A percentile compares a stretch with the other conserved stretches of the same genome.
Conservation (phyloP, 2,888 invertebrate genomes). For the Eupithecia centaureata region DNA sequence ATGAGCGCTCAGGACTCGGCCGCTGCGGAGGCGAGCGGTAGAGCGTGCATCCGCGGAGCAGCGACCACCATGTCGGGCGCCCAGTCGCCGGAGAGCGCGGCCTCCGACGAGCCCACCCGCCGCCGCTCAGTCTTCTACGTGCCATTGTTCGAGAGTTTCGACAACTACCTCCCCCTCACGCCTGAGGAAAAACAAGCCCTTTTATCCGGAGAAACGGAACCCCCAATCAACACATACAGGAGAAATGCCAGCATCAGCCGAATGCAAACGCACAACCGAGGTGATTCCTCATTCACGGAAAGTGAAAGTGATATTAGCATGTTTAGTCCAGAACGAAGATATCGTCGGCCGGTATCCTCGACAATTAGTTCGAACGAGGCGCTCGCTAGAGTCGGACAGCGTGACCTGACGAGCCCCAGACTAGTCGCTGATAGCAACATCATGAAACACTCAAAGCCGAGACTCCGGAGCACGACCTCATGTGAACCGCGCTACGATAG, state of each 20-base stretch:
- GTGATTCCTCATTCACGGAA: conserved; percentile 75
- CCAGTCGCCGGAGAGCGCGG: conserved; percentile 64
- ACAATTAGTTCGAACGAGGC: conserved; percentile 77
- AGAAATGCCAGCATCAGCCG: conserved; percentile 63
- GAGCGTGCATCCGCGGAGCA: conserved; percentile 69
- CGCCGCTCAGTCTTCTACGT: conserved; percentile 91
- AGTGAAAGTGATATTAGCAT: conserved; percentile 77
- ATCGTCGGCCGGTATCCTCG: conserved; percentile 74
- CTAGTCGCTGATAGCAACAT: conserved; percentile 69
- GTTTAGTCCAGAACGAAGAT: conserved; percentile 70
- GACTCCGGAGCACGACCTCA: conserved; percentile 74
- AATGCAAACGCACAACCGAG: conserved; percentile 62
- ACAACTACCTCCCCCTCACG: conserved; percentile 83
- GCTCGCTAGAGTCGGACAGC: conserved; percentile 68
- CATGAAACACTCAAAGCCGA: conserved; percentile 64
- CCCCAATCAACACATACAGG: conserved; percentile 62
- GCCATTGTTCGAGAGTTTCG: conserved; percentile 86
- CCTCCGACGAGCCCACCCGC: conserved; percentile 79
- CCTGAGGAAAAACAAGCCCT: conserved; percentile 77
- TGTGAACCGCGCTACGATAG: conserved; percentile 78
- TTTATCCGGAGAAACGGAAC: conserved; percentile 64
- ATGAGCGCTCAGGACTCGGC: conserved; percentile 54
- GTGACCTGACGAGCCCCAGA: conserved; percentile 72
- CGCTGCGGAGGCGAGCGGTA: conserved; percentile 65
- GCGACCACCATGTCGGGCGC: conserved; percentile 71